phyloP scores from a whole-genome alignment of 2,113 vertebrate species.

The Limnothrissa miodon region DNA sequence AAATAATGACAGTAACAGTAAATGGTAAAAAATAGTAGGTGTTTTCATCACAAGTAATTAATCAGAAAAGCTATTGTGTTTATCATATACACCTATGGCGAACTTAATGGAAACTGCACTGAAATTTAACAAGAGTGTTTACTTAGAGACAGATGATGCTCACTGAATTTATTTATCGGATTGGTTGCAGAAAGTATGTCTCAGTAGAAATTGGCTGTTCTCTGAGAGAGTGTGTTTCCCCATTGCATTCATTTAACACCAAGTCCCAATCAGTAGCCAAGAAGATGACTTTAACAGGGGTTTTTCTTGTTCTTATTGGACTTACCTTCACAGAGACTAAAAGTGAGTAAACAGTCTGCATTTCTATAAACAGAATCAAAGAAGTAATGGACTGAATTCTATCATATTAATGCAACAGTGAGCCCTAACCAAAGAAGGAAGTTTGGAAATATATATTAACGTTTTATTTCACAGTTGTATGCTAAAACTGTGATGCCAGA shows the following conservation, averaged over 20 bases:
- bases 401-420: too few species aligned
- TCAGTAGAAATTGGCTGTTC: background rate
- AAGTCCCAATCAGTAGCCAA: background rate
- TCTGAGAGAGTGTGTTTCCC: background rate
- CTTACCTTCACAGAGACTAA: background rate
- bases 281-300: constrained; percentile 1
- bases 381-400: too few species aligned
- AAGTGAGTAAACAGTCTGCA: background rate
- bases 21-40: too few species aligned
- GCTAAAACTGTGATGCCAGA: too few species aligned
- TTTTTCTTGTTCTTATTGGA: background rate
- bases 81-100: background rate
- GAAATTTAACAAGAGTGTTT: background rate
- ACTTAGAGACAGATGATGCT: background rate
- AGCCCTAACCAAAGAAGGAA: too few species aligned
- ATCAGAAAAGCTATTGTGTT: too few species aligned
- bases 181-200: background rate
- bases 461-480: too few species aligned
- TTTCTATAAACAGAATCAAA: too few species aligned
- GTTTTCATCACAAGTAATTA: too few species aligned
- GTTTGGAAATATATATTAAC: too few species aligned
- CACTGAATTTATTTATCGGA: background rate
- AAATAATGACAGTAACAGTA: too few species aligned
- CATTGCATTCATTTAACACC: background rate
- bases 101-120: background rate